Conservation (phyloP, 2,113 vertebrate species). For the Ovibos moschatus region DNA sequence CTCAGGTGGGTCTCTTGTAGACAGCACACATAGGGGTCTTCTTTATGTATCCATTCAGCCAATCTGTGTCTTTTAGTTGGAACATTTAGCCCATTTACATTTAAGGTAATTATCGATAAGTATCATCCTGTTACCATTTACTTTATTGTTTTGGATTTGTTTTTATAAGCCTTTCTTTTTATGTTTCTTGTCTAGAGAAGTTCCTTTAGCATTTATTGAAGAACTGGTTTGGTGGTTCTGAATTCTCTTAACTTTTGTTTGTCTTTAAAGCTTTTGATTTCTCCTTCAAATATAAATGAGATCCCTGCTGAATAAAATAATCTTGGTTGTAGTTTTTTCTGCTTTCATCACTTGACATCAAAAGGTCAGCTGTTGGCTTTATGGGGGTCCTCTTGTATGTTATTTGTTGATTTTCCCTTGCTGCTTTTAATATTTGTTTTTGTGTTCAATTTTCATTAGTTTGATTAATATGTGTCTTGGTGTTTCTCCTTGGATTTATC, state of each 20-base stretch:
- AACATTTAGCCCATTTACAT: neutral
- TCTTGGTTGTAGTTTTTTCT: neutral
- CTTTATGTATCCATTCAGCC: neutral
- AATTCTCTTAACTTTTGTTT: neutral
- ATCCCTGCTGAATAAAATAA: neutral
- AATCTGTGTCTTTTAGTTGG: neutral
- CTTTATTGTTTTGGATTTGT: neutral
- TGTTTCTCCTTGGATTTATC: neutral
- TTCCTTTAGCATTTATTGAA: neutral
- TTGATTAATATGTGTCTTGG: neutral
- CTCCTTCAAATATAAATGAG: neutral
- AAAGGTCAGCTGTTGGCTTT: neutral
- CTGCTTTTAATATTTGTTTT: neutral
- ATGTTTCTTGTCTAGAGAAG: neutral
- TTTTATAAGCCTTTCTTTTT: neutral
- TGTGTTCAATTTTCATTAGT: neutral
- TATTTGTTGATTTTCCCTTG: neutral
- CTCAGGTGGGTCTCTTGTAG: neutral
- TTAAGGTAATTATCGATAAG: neutral
- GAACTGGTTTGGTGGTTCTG: neutral
- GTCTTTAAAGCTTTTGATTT: neutral
- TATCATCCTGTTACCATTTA: neutral
- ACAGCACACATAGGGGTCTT: neutral
- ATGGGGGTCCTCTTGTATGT: neutral
- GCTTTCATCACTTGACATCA: accelerated